Percentiles rank a stretch among this genome's conserved stretches.
Conservation (phyloP, 1,140 invertebrate genomes). For the Parasteatoda tepidariorum region DNA sequence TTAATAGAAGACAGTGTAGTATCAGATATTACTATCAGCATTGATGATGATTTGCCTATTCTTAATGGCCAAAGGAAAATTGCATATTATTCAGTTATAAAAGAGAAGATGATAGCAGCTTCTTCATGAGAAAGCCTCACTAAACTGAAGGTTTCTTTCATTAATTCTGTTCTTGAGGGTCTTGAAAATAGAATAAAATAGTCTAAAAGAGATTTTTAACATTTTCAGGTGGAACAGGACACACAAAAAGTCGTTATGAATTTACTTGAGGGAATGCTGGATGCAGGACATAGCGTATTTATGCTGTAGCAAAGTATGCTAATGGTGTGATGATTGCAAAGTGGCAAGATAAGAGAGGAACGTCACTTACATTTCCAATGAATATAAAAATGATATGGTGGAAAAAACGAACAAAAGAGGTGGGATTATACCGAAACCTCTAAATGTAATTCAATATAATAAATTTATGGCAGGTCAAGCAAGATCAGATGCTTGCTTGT, state of each 20-base stretch:
- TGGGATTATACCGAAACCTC: not conserved
- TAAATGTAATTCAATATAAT: conserved; percentile 16
- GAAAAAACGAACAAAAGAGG: conserved; percentile 9
- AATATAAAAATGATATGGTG: conserved; percentile 25
- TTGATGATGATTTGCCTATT: no score
- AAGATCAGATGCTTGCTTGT: conserved; percentile 25
- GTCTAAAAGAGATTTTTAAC: no score
- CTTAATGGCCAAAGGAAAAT: no score
- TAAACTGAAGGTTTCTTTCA: no score
- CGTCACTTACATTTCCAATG: conserved; percentile 2
- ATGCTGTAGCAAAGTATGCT: conserved; percentile 26
- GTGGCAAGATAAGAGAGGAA: conserved; percentile 14
- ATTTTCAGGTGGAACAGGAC: not conserved
- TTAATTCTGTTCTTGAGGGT: no score
- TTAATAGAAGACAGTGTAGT: no score
- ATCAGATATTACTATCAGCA: no score
- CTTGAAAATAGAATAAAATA: no score
- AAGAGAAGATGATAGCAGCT: no score
- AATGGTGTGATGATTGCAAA: conserved; percentile 24
- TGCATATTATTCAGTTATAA: no score
- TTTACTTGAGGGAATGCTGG: conserved; percentile 29
- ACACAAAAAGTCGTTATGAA: not conserved
- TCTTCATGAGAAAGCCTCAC: no score
- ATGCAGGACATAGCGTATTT: conserved; percentile 13
- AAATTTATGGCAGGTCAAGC: conserved; percentile 32